phyloP scores from a whole-genome alignment of 2,797 vertebrate genomes.

The Philypnodon macrostomus region DNA sequence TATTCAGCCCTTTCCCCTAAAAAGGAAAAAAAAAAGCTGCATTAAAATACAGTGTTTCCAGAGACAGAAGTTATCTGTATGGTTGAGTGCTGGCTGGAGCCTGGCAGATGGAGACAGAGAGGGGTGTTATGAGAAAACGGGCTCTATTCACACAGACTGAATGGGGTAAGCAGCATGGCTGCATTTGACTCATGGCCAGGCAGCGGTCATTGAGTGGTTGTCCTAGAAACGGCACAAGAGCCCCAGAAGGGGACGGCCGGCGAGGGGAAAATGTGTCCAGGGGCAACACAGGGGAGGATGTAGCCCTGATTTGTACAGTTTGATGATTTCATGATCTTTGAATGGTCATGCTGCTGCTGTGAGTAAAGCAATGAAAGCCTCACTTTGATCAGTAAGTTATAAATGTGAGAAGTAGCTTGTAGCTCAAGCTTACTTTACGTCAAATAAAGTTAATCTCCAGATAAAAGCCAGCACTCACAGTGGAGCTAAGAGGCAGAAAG shows the following conservation, averaged over 20 bases:
- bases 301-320: conserved; percentile 42
- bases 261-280: conserved; percentile 57
- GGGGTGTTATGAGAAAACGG: conserved; percentile 64
- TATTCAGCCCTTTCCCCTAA: conserved; percentile 91
- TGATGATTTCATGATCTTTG: conserved; percentile 41
- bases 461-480: conserved; percentile 12
- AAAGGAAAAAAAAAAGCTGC: conserved; percentile 47
- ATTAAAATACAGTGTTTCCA: conserved; percentile 49
- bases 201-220: conserved; percentile 71
- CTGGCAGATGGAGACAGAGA: conserved; percentile 69
- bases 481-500: conserved; percentile 16
- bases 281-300: conserved; percentile 49
- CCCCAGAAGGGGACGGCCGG: conserved; percentile 56
- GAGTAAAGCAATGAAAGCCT: conserved; percentile 24
- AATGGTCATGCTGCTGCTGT: conserved; percentile 12
- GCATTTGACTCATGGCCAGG: conserved; percentile 68
- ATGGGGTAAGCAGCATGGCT: conserved; percentile 59
- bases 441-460: conserved; percentile 30
- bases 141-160: conserved; percentile 68
- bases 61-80: conserved; percentile 47
- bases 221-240: conserved; percentile 70
- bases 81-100: conserved; percentile 53
- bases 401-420: conserved; percentile 45
- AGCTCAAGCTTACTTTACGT: conserved; percentile 43
- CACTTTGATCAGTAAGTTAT: conserved; percentile 44